Evolutionary conservation across 2,113 vertebrate species (phyloP).

Genomic region (Petroica traversi): DNA sequence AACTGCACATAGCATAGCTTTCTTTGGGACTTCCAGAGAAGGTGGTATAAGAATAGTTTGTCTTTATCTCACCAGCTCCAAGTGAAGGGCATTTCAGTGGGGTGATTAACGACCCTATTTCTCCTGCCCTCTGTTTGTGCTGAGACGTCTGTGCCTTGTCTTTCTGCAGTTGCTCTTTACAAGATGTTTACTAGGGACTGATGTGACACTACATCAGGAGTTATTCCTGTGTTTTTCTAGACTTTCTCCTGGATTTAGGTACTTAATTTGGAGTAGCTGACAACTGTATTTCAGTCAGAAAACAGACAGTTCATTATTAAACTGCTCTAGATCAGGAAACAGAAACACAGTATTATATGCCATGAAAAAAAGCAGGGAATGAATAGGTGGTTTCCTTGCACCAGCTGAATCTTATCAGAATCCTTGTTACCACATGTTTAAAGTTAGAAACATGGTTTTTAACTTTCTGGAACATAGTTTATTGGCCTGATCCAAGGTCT

Average conservation of each 20-base stretch:
- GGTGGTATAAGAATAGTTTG: not conserved
- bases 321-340: not conserved
- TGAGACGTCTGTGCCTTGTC: not conserved
- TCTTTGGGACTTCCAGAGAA: not conserved
- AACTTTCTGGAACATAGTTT: not conserved
- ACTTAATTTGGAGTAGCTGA: not conserved
- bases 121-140: not conserved
- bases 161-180: not conserved
- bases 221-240: not conserved
- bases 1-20: not conserved
- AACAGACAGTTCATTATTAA: not conserved
- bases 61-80: not conserved
- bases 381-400: not conserved
- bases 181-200: not conserved
- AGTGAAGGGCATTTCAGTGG: not conserved
- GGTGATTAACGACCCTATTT: not conserved
- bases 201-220: not conserved
- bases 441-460: not conserved
- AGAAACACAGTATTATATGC: not conserved
- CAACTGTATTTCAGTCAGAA: not conserved
- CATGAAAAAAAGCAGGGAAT: not conserved
- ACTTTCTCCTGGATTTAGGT: accelerated
- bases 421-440: not conserved
- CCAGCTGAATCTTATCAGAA: not conserved
- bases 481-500: not conserved